Percentiles rank a stretch among this genome's conserved stretches.
These are phyloP conservation scores for Spondyliosoma cantharus DNA, from an alignment of 2,797 vertebrate species.

Conservation along the genomic window DNA sequence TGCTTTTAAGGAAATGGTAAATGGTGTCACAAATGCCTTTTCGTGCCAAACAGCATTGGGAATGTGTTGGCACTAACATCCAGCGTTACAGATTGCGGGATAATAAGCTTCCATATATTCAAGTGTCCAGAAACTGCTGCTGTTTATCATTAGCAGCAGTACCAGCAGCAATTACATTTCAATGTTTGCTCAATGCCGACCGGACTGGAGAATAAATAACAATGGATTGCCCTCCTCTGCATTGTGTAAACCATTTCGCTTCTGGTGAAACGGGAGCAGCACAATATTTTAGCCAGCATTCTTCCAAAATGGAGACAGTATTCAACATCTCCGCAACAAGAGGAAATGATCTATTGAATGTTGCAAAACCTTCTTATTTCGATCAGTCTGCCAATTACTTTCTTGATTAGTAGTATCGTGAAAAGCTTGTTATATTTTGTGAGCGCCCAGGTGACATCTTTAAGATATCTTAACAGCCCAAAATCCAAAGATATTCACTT, in stretches of 20 bases:
- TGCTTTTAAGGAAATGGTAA: conserved; percentile 45
- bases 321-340: background rate
- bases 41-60: conserved; percentile 41
- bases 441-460: background rate
- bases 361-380: background rate
- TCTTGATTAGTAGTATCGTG: background rate
- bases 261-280: conserved; percentile 10
- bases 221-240: conserved; percentile 26
- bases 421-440: background rate
- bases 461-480: background rate
- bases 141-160: conserved; percentile 41
- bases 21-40: conserved; percentile 34
- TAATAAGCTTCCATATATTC: conserved; percentile 43
- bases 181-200: conserved; percentile 41
- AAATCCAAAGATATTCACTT: background rate
- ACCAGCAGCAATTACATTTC: conserved; percentile 29
- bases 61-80: conserved; percentile 32
- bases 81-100: conserved; percentile 45
- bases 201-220: conserved; percentile 13
- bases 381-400: background rate
- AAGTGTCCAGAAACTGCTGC: conserved; percentile 31
- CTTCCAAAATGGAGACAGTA: background rate
- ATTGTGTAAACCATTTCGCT: conserved; percentile 36
- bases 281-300: conserved; percentile 7
- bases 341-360: background rate